These are phyloP conservation scores for Oasisia sp. DNA, from an alignment of 2,888 invertebrate species.

Conservation along the genomic window DNA sequence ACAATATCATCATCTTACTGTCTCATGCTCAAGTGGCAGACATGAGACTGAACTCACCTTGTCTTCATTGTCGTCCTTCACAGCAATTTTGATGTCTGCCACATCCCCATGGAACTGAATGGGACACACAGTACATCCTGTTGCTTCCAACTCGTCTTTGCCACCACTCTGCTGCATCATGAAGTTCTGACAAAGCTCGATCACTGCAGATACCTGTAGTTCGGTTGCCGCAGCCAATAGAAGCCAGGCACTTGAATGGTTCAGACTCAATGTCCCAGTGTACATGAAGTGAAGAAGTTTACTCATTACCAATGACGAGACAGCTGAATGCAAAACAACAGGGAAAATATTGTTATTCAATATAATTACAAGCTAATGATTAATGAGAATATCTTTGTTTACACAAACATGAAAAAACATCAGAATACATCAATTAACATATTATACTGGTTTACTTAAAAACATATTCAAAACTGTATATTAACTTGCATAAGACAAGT, in stretches of 20 bases:
- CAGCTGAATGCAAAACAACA: not conserved
- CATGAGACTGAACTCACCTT: not conserved
- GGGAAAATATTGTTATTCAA: not conserved
- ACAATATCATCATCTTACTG: too few relatives aligned
- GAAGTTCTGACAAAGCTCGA: not conserved
- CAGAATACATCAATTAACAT: too few relatives aligned
- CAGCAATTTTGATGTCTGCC: not conserved
- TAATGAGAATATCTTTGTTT: not conserved
- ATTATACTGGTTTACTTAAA: too few relatives aligned
- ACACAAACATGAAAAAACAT: not conserved
- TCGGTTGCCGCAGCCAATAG: constrained; percentile 21
- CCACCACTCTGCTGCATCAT: not conserved
- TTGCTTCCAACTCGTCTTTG: not conserved
- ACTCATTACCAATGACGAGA: not conserved
- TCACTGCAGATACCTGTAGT: constrained; percentile 22
- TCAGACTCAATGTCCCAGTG: constrained; percentile 26
- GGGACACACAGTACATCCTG: not conserved
- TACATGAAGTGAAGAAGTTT: constrained; percentile 27
- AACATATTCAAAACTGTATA: too few relatives aligned
- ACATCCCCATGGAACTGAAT: not conserved
- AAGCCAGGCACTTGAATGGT: constrained; percentile 19
- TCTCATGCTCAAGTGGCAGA: not conserved
- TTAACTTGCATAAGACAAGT: too few relatives aligned
- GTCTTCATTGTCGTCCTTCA: not conserved
- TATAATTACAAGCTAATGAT: not conserved